Conservation (phyloP, 2,113 vertebrate genomes). For the Platichthys flesus region DNA sequence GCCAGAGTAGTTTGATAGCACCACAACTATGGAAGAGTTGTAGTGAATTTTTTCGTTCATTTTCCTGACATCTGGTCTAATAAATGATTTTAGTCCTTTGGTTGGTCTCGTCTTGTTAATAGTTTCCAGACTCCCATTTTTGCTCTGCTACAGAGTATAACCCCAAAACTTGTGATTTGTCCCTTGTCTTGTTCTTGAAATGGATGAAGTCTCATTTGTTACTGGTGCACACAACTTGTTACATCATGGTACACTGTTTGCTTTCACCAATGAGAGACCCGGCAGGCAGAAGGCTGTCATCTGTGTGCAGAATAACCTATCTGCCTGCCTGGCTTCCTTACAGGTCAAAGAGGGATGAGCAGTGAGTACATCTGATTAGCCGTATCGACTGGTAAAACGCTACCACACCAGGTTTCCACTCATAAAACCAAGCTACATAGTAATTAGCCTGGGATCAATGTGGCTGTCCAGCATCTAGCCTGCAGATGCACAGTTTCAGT, state of each 20-base stretch:
- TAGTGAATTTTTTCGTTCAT: background rate
- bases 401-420: constrained; percentile 10
- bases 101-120: background rate
- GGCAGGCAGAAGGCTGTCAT: background rate
- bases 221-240: background rate
- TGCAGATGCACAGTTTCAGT: constrained; percentile 11
- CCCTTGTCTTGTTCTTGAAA: no score
- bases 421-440: constrained; percentile 32
- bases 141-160: background rate
- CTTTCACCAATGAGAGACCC: constrained; percentile 15
- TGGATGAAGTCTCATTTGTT: background rate
- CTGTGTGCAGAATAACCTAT: no score
- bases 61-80: no score
- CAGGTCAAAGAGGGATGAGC: constrained; percentile 37
- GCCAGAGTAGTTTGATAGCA: background rate
- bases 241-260: constrained; percentile 6
- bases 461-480: constrained; percentile 14
- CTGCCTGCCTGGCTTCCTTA: constrained; percentile 16
- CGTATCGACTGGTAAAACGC: constrained; percentile 65
- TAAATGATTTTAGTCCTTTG: no score
- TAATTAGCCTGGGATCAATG: constrained; percentile 64
- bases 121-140: constrained; percentile 6
- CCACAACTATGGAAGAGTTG: background rate
- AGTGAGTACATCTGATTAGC: constrained; percentile 59
- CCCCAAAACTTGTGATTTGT: background rate